These are phyloP conservation scores for Zophobas morio DNA, from an alignment of 1,140 invertebrate genomes.

Conservation along the genomic window DNA sequence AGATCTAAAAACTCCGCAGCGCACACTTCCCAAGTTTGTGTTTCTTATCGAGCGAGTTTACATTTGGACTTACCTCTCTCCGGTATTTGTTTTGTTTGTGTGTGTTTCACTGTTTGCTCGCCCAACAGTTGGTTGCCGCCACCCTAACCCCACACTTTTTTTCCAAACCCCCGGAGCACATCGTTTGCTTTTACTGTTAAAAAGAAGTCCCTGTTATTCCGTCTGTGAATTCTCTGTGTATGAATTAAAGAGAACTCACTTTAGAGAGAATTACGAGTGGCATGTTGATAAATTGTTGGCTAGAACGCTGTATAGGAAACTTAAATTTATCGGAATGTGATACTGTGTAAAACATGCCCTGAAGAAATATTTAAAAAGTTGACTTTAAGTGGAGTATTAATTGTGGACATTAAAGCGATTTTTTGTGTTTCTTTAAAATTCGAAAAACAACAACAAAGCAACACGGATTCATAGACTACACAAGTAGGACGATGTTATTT, in stretches of 20 bases:
- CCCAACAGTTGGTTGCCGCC: constrained; percentile 36
- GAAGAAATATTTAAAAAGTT: no score
- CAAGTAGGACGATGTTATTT: no score
- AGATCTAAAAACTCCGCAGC: constrained; percentile 24
- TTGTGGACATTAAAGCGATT: no score
- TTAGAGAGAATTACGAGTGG: constrained; percentile 15
- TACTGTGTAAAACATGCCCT: no score
- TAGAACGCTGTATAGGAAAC: no score
- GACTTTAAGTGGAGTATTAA: no score
- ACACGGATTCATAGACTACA: no score
- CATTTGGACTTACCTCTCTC: constrained; percentile 36
- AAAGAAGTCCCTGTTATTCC: constrained; percentile 25
- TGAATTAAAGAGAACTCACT: constrained; percentile 23
- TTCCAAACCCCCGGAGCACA: background rate
- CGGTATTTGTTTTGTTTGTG: constrained; percentile 42
- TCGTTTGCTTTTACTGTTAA: constrained; percentile 39
- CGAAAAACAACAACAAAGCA: no score
- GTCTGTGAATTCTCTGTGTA: constrained; percentile 17
- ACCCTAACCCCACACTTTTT: constrained; percentile 15
- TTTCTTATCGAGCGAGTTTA: constrained; percentile 39
- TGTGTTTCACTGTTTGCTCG: constrained; percentile 39
- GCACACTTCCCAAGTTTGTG: constrained; percentile 26
- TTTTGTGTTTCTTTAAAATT: no score
- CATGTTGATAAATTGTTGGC: constrained; percentile 12
- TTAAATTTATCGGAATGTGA: no score